These are phyloP conservation scores for Ammodytes marinus DNA, from an alignment of 2,113 vertebrate genomes.

Conservation along the genomic window DNA sequence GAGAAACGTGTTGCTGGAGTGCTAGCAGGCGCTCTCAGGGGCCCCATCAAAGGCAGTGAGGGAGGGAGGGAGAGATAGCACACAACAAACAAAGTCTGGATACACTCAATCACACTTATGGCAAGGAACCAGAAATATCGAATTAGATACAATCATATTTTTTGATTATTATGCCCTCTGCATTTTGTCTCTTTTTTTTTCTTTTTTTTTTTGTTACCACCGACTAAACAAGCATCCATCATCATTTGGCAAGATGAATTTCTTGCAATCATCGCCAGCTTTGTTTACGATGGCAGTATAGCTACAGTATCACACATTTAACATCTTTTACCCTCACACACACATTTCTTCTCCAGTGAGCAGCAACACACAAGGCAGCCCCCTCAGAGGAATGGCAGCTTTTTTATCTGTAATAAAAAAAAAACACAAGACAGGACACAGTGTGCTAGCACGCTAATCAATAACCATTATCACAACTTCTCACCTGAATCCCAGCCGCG, in stretches of 20 bases:
- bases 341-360: constrained; percentile 46
- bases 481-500: constrained; percentile 62
- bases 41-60: constrained; percentile 59
- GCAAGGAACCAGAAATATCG: not conserved
- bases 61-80: constrained; percentile 5
- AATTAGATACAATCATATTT: constrained; percentile 31
- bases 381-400: constrained; percentile 36
- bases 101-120: constrained; percentile 24
- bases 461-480: constrained; percentile 75
- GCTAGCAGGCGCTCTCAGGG: constrained; percentile 53
- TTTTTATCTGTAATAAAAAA: constrained; percentile 66
- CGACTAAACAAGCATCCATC: constrained; percentile 63
- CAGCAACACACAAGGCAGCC: constrained; percentile 12
- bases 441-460: constrained; percentile 58
- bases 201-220: constrained; percentile 7
- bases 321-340: constrained; percentile 66
- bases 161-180: constrained; percentile 50
- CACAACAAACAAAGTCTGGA: constrained; percentile 41
- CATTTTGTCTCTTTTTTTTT: not conserved
- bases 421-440: constrained; percentile 68
- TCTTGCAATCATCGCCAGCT: constrained; percentile 61
- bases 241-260: constrained; percentile 72
- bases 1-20: constrained; percentile 38
- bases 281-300: constrained; percentile 60
- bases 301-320: constrained; percentile 46